These are phyloP conservation scores for Helicoverpa zea DNA, from an alignment of 1,140 invertebrate species.

Conservation along the genomic window DNA sequence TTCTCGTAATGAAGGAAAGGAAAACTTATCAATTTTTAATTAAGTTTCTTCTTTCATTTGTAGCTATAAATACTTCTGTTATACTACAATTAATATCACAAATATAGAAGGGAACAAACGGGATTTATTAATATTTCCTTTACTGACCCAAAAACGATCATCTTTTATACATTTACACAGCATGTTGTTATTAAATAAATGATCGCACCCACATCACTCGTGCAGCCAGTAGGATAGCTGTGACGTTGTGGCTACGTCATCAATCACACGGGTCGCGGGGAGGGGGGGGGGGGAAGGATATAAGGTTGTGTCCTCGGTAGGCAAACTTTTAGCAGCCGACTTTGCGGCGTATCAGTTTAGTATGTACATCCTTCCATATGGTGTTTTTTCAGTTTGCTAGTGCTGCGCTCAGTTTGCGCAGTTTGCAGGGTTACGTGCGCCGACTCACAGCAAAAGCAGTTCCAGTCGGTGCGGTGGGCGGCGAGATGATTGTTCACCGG, in stretches of 20 bases:
- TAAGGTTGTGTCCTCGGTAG: too few relatives aligned
- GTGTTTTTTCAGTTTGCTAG: too few relatives aligned
- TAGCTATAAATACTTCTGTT: neutral
- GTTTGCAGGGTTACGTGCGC: too few relatives aligned
- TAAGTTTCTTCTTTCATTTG: neutral
- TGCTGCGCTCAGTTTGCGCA: too few relatives aligned
- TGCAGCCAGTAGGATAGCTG: slow-evolving; percentile 57
- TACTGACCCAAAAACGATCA: slow-evolving; percentile 43
- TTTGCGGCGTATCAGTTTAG: too few relatives aligned
- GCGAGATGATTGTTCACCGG: too few relatives aligned
- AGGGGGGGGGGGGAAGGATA: slow-evolving; percentile 53
- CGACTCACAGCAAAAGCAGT: too few relatives aligned
- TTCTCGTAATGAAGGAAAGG: slow-evolving; percentile 17
- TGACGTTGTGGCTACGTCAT: slow-evolving; percentile 73
- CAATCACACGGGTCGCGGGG: slow-evolving; percentile 72
- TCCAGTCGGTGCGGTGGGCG: too few relatives aligned
- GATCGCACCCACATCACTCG: slow-evolving; percentile 71
- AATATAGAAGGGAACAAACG: slow-evolving; percentile 10
- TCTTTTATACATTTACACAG: slow-evolving; percentile 62
- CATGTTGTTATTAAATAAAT: slow-evolving; percentile 70
- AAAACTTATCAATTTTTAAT: slow-evolving; percentile 25
- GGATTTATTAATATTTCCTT: slow-evolving; percentile 39
- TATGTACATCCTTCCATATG: too few relatives aligned
- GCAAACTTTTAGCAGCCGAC: too few relatives aligned
- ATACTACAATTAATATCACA: neutral